phyloP scores from a whole-genome alignment of 2,797 vertebrate species.

The Presbytis comata region DNA sequence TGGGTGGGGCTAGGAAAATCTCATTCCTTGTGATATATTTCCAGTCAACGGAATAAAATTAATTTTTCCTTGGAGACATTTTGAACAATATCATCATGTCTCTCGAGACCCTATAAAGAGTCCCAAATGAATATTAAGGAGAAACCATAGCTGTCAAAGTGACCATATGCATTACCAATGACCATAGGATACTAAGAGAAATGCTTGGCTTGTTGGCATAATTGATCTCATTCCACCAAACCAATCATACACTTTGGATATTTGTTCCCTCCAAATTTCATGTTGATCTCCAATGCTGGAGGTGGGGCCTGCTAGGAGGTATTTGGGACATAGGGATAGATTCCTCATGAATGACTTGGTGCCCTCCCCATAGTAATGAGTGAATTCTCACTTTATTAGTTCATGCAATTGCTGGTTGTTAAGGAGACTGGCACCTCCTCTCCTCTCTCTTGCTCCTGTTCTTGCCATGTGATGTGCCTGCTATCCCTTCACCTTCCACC shows the following conservation, averaged over 20 bases:
- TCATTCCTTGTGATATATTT: background rate
- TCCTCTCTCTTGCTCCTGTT: background rate
- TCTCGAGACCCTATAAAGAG: background rate
- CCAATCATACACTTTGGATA: background rate
- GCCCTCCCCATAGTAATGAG: background rate
- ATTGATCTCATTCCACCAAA: conserved; percentile 36
- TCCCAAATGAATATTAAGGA: background rate
- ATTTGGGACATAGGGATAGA: background rate
- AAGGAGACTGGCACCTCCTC: background rate
- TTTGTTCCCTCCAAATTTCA: background rate
- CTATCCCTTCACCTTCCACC: background rate
- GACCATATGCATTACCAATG: background rate
- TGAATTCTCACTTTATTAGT: background rate
- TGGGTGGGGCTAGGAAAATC: background rate
- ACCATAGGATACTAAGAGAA: background rate
- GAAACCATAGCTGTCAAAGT: background rate
- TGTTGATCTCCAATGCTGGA: background rate
- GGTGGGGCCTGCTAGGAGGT: background rate
- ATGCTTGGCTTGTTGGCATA: background rate
- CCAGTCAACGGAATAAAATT: background rate
- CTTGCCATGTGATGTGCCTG: background rate
- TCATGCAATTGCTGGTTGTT: background rate
- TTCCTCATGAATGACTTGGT: background rate
- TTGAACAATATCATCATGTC: background rate
- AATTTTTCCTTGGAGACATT: background rate